phyloP scores from a whole-genome alignment of 2,113 vertebrate genomes.

The Bubo scandiacus region DNA sequence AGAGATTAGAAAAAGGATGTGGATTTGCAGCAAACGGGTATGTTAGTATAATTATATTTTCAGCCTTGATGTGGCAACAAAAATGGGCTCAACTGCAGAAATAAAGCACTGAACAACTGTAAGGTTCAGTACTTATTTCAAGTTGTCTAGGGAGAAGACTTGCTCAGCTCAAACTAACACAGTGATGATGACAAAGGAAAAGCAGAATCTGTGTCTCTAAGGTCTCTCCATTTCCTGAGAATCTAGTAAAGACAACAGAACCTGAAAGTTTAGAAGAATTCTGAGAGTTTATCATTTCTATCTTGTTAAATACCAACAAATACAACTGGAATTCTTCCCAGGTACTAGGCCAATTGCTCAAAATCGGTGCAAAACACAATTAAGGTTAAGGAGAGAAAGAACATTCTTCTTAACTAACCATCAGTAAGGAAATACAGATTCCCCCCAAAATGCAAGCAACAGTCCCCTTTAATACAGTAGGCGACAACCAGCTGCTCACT shows the following conservation, averaged over 20 bases:
- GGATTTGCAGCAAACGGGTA: background rate
- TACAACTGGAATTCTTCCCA: background rate
- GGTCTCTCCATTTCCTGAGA: background rate
- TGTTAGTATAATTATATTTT: background rate
- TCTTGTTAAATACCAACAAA: background rate
- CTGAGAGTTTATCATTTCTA: background rate
- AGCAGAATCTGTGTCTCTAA: background rate
- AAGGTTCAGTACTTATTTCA: background rate
- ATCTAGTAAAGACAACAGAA: background rate
- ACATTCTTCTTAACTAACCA: background rate
- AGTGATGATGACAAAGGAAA: background rate
- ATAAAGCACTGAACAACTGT: background rate
- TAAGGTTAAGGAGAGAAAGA: background rate
- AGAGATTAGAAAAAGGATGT: background rate
- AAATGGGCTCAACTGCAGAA: background rate
- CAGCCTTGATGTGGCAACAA: background rate
- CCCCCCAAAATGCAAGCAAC: background rate
- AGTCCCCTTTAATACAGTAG: background rate
- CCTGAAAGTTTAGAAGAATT: background rate
- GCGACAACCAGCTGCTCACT: background rate
- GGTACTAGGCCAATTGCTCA: background rate
- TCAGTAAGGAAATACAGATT: background rate
- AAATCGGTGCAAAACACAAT: background rate
- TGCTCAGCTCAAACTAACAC: background rate
- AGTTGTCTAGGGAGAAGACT: background rate